Percentiles rank a stretch among this genome's conserved stretches.
phyloP scores from a whole-genome alignment of 2,797 vertebrate species.

The Telmatherina bonti region DNA sequence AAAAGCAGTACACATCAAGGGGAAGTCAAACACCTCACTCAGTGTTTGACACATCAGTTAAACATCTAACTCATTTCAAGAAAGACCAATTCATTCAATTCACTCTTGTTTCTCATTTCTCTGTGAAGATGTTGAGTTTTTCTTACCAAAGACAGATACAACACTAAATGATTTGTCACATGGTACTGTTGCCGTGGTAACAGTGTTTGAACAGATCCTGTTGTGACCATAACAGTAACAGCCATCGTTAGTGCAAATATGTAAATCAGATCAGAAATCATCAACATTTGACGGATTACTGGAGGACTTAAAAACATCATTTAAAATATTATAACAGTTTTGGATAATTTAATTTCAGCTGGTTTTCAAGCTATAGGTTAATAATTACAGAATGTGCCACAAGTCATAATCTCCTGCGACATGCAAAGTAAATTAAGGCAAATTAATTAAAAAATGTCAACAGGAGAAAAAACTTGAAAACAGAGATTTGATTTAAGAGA shows the following conservation, averaged over 20 bases:
- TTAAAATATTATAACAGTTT: too few relatives aligned
- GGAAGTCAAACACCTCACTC: too few relatives aligned
- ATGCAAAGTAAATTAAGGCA: background rate
- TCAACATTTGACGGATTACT: background rate
- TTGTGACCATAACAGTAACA: background rate
- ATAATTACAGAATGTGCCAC: background rate
- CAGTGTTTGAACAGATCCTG: background rate
- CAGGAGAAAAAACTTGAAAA: background rate
- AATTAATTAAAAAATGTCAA: background rate
- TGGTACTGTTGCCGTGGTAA: constrained; percentile 1
- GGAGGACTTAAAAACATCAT: background rate
- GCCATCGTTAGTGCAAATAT: background rate
- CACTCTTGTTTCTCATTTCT: background rate
- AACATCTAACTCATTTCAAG: background rate
- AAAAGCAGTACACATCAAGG: background rate
- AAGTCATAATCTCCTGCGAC: background rate
- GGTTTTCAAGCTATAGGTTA: too few relatives aligned
- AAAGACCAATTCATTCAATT: background rate
- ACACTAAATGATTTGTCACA: background rate
- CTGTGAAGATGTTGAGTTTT: background rate
- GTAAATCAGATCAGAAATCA: background rate
- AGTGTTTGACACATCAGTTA: too few relatives aligned
- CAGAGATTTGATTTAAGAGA: background rate
- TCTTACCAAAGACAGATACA: background rate
- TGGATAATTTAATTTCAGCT: background rate